Percentiles rank a stretch among this genome's conserved stretches.
These are phyloP conservation scores for Amblyornis subalaris DNA, from an alignment of 2,113 vertebrate genomes.

Conservation along the genomic window DNA sequence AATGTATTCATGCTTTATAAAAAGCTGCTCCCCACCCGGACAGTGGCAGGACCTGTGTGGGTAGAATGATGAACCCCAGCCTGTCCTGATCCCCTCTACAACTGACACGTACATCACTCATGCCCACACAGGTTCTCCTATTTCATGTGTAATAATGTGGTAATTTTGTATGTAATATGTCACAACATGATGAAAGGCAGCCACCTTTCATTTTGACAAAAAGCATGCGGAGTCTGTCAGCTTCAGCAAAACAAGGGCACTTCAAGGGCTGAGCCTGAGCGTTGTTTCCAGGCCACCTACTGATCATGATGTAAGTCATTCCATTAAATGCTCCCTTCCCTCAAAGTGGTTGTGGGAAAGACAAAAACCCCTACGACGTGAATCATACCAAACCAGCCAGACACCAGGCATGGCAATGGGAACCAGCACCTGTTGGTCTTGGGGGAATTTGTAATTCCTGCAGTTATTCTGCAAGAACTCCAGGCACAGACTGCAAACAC, in stretches of 20 bases:
- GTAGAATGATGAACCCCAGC: not conserved
- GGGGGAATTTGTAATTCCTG: not conserved
- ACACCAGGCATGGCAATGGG: not conserved
- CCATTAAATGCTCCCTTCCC: not conserved
- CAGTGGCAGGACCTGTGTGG: not conserved
- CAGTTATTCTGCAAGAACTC: not conserved
- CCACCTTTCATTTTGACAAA: conserved; percentile 43
- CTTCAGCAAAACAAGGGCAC: conserved; percentile 8
- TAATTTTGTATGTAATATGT: not conserved
- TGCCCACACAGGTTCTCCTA: not conserved
- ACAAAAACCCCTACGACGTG: not conserved
- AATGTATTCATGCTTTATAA: not conserved
- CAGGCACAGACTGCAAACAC: not conserved
- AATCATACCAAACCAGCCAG: not conserved
- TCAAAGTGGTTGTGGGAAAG: not conserved
- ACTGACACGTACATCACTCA: not conserved
- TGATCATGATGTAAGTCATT: not conserved
- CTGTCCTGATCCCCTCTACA: not conserved
- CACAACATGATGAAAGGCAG: not conserved
- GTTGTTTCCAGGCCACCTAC: not conserved
- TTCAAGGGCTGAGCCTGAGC: not conserved
- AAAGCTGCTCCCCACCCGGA: not conserved
- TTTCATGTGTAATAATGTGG: not conserved
- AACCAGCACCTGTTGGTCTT: not conserved
- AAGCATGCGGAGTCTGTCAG: not conserved